Conservation (phyloP, 2,797 vertebrate genomes). For the Myotis daubentonii region DNA sequence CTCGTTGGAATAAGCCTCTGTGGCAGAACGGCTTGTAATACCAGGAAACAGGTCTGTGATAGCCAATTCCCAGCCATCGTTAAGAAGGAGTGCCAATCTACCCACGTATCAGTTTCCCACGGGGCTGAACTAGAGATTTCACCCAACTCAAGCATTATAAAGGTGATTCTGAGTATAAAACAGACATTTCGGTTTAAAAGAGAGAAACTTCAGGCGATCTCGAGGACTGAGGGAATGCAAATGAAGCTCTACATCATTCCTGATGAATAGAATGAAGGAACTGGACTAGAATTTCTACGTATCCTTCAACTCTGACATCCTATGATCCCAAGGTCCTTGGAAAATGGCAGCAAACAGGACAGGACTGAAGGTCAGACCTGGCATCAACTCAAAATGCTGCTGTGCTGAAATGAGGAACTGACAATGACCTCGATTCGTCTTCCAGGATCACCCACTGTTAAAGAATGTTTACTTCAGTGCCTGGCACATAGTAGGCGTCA, state of each 20-base stretch:
- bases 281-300: background rate
- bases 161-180: conserved; percentile 17
- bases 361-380: background rate
- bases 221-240: background rate
- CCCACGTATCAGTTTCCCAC: background rate
- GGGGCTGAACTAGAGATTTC: background rate
- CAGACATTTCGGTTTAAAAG: background rate
- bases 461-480: background rate
- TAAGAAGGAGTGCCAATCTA: background rate
- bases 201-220: conserved; percentile 27
- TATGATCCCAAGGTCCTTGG: background rate
- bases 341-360: background rate
- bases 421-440: background rate
- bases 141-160: conserved; percentile 8
- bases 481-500: background rate
- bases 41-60: conserved; percentile 21
- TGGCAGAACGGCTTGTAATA: conserved; percentile 39
- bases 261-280: background rate
- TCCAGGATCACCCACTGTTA: background rate
- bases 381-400: background rate
- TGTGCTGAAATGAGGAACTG: background rate
- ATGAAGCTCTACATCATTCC: background rate
- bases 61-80: background rate
- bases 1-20: background rate
- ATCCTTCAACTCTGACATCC: background rate